Evolutionary conservation across 2,797 vertebrate genomes (phyloP).

Genomic region (Synanceia verrucosa): DNA sequence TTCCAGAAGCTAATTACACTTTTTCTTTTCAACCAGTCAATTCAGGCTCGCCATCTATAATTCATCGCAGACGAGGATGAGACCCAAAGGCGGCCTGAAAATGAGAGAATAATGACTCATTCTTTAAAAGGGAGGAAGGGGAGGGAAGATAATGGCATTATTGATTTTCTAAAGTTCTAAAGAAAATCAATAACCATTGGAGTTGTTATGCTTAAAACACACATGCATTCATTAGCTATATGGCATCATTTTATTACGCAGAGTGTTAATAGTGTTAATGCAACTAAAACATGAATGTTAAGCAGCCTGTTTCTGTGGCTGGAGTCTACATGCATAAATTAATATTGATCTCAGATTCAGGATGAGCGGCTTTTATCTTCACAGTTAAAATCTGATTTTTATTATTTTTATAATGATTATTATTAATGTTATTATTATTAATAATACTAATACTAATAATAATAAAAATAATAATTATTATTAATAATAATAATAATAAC

Average conservation of each 20-base stretch:
- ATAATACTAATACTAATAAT: too few species aligned
- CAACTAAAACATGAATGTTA: neutral
- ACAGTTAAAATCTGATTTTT: neutral
- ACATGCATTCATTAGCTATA: neutral
- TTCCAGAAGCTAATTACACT: conserved; percentile 47
- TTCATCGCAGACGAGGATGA: conserved; percentile 49
- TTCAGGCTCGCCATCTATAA: conserved; percentile 53
- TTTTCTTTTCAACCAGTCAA: conserved; percentile 35
- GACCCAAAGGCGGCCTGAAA: conserved; percentile 49
- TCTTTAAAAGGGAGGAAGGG: conserved; percentile 34
- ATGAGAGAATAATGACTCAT: conserved; percentile 55
- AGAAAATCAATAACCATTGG: conserved; percentile 24
- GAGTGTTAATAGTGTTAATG: neutral
- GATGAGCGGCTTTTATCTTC: conserved; percentile 55
- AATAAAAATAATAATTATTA: too few species aligned
- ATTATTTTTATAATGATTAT: too few species aligned
- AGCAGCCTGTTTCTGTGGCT: neutral
- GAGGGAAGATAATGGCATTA: conserved; percentile 28
- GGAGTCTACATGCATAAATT: neutral
- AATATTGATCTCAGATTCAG: conserved; percentile 21
- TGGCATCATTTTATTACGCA: neutral
- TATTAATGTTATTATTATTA: too few species aligned
- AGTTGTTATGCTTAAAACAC: conserved; percentile 5
- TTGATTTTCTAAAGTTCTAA: conserved; percentile 47
- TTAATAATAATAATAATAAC: too few species aligned